Evolutionary conservation across 2,797 vertebrate species (phyloP).

Genomic region (Aotus griseimembra): DNA sequence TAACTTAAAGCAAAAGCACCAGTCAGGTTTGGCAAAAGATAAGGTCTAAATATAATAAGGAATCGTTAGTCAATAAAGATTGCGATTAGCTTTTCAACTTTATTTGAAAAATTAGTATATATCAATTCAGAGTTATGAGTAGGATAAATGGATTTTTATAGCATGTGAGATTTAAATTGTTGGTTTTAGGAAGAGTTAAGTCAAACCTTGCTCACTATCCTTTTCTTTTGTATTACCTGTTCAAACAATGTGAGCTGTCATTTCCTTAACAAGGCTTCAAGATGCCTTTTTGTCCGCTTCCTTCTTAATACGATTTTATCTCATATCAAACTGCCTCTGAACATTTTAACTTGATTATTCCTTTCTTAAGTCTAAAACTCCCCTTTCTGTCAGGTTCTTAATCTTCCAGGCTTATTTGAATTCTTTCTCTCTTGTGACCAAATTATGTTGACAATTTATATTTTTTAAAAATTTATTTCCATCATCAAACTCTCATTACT

Average conservation of each 20-base stretch:
- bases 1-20: conserved; percentile 1
- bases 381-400: neutral
- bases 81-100: neutral
- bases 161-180: neutral
- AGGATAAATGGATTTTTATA: neutral
- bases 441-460: neutral
- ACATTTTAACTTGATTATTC: conserved; percentile 28
- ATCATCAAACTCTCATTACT: neutral
- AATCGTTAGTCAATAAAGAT: neutral
- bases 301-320: conserved; percentile 6
- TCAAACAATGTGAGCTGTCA: neutral
- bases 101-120: neutral
- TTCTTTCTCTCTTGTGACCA: neutral
- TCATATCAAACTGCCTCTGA: neutral
- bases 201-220: neutral
- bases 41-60: neutral
- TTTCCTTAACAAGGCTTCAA: conserved; percentile 1
- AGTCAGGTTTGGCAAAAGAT: neutral
- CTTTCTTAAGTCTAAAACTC: neutral
- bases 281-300: neutral
- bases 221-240: conserved; percentile 14
- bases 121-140: neutral
- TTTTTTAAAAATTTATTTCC: neutral
- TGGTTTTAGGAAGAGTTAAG: neutral
- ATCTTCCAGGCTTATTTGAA: neutral